Base-by-base conservation (phyloP, 1,140 invertebrate species). In the Solenopsis fugax region DNA sequence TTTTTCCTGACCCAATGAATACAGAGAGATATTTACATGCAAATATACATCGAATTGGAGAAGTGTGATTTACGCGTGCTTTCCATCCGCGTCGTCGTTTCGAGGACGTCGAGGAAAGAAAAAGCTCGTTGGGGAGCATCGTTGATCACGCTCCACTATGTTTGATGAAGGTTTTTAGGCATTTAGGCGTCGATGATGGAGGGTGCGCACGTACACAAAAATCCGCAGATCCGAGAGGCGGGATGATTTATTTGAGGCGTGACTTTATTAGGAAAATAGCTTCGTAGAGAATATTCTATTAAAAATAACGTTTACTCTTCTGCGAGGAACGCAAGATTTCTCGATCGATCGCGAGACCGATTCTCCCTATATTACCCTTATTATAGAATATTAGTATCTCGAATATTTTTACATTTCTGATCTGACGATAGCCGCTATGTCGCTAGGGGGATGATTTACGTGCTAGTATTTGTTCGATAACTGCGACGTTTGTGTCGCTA, bases 21-120 rank as follows among this genome's bases (percentile, higher is more conserved):
- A 50, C 41, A 72, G 9, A 73, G 21, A 81, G 48, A 80, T 90
- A 90, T 89, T 89, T 87, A 89, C 88, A 90, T 72, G 69, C 84
- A 88, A 16, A 58, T 86, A 82, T 64, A 88, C 72, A 87, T 34
- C 64, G 37, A 87, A 78, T 41, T 81, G 65, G 45, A 69, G 52
- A 37, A 54, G 54, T 1, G 10, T 29, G 7, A 37, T 54, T 69
- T 69, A 29, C 7, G n/a, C 45, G 9, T 18, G 13, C 5, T 64
- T 52, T 60, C 21, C 2, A 21, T 3, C 18, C n/a, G 52, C 62
- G n/a, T 72, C 24, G 24, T 54, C 41, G 50, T 56, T 72, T 72
- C 76, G 45, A 41, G 7, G 16, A 65, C 60, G n/a, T 69, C 77
- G 50, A 69, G 77, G 34, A 41, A 21, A 69, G n/a, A 37, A 54